These are phyloP conservation scores for Orthosia gracilis DNA, from an alignment of 2,888 invertebrate species.

Conservation along the genomic window DNA sequence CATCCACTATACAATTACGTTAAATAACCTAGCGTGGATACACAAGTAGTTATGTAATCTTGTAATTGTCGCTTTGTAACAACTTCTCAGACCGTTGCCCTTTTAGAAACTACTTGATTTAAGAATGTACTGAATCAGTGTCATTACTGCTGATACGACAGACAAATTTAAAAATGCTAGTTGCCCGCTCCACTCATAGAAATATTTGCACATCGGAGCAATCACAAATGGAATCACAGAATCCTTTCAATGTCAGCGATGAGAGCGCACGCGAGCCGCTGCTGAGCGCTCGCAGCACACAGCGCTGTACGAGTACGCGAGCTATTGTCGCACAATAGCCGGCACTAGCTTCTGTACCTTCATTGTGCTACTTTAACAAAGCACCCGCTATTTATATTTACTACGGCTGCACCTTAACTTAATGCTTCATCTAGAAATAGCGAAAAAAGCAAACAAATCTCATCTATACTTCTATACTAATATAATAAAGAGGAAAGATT, in stretches of 20 bases:
- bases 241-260: constrained; percentile 77
- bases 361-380: constrained; percentile 7
- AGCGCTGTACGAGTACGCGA: background rate
- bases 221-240: constrained; percentile 69
- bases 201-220: constrained; percentile 16
- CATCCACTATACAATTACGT: background rate
- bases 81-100: background rate
- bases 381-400: background rate
- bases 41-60: background rate
- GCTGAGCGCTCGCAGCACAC: background rate
- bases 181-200: constrained; percentile 34
- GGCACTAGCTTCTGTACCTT: background rate
- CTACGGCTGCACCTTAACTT: background rate
- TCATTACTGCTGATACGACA: background rate
- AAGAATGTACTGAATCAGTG: too few relatives aligned
- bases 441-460: background rate
- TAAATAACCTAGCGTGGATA: background rate
- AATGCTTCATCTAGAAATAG: background rate
- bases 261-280: constrained; percentile 44
- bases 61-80: background rate
- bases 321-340: background rate
- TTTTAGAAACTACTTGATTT: background rate
- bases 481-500: too few relatives aligned
- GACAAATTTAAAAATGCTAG: background rate
- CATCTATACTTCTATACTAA: too few relatives aligned